A percentile compares a stretch with the other conserved stretches of the same genome.
Conservation (phyloP, 2,888 invertebrate genomes). For the Saturnia pavonia region DNA sequence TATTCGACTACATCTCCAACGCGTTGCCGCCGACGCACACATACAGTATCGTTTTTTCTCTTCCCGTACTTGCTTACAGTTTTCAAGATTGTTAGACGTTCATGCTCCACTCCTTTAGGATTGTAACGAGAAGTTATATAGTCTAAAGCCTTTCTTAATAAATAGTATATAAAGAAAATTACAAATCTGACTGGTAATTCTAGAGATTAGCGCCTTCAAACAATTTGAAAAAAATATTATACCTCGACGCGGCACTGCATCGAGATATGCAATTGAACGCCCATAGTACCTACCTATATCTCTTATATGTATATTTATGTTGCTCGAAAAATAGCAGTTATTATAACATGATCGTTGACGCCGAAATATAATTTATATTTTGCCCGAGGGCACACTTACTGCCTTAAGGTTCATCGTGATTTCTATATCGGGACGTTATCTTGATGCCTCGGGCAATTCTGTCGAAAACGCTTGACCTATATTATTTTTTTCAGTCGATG, state of each 20-base stretch:
- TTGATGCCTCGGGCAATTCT: constrained; percentile 36
- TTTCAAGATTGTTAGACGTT: too few species aligned
- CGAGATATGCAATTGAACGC: constrained; percentile 1
- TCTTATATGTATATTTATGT: background rate
- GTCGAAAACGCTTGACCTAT: constrained; percentile 30
- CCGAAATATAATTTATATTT: constrained; percentile 53
- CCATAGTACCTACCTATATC: background rate
- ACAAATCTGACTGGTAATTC: too few species aligned
- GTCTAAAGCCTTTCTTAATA: too few species aligned
- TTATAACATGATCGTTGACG: constrained; percentile 45
- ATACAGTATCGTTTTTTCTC: too few species aligned
- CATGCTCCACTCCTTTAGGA: too few species aligned
- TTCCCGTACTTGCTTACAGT: too few species aligned
- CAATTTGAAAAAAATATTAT: too few species aligned
- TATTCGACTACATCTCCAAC: too few species aligned
- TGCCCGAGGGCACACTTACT: constrained; percentile 46
- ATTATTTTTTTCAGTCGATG: constrained; percentile 31
- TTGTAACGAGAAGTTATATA: too few species aligned
- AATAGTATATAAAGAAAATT: too few species aligned
- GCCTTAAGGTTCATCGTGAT: constrained; percentile 50
- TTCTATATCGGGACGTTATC: constrained; percentile 43
- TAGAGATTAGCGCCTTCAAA: too few species aligned
- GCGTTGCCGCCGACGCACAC: too few species aligned
- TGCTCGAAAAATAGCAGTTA: constrained; percentile 45
- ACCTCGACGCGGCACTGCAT: background rate